phyloP scores from a whole-genome alignment of 2,113 vertebrate genomes.

The Crotalus tigris region DNA sequence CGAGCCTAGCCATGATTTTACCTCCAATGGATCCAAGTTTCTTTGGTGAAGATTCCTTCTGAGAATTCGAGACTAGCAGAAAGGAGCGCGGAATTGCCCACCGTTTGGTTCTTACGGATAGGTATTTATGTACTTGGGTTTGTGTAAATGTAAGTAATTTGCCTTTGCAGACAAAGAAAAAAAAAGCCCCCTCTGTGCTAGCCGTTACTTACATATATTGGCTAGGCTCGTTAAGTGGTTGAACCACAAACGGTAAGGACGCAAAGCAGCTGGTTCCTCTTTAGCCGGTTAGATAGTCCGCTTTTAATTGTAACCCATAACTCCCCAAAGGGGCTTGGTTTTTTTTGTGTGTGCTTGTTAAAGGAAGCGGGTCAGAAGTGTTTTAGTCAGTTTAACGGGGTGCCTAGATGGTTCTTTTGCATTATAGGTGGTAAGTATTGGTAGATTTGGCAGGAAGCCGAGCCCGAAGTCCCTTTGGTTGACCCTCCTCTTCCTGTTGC shows the following conservation, averaged over 20 bases:
- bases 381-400: constrained; percentile 67
- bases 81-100: constrained; percentile 96
- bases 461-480: constrained; percentile 60
- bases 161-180: constrained; percentile 81
- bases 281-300: constrained; percentile 63
- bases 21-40: constrained; percentile 92
- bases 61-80: constrained; percentile 96
- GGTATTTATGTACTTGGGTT: constrained; percentile 99
- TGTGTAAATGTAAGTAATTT: constrained; percentile 98
- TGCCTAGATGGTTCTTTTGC: constrained; percentile 50
- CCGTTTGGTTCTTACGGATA: constrained; percentile 99
- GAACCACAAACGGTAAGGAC: constrained; percentile 93
- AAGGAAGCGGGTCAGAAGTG: constrained; percentile 62
- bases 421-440: constrained; percentile 73
- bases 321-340: constrained; percentile 52
- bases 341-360: constrained; percentile 25
- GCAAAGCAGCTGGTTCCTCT: constrained; percentile 63
- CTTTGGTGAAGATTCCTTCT: constrained; percentile 94
- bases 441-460: constrained; percentile 43
- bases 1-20: constrained; percentile 92
- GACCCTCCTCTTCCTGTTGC: constrained; percentile 81
- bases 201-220: constrained; percentile 58
- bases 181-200: background rate
- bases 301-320: constrained; percentile 64
- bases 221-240: constrained; percentile 79